A percentile compares a stretch with the other conserved stretches of the same genome.
phyloP scores from a whole-genome alignment of 92 coral and sea anemone genomes.

The Zoanthus sociatus region DNA sequence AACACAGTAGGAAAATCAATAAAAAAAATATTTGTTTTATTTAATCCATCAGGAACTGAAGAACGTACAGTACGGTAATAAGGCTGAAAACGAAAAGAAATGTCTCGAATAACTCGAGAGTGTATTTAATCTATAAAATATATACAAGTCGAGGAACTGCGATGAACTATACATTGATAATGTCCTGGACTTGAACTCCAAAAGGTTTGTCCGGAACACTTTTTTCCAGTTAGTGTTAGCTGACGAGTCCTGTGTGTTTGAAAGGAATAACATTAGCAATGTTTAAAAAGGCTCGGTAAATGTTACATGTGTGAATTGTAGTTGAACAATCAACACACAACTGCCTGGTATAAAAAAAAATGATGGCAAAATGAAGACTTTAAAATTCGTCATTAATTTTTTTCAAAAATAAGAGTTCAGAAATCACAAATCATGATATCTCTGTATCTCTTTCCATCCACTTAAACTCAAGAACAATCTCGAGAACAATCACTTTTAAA shows the following conservation, averaged over 20 bases:
- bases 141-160: not conserved
- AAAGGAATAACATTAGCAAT: not conserved
- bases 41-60: not conserved
- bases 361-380: no score
- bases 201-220: not conserved
- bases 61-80: not conserved
- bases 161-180: not conserved
- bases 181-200: no score
- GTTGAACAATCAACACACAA: no score
- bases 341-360: no score
- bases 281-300: not conserved
- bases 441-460: no score
- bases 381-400: no score
- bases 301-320: not conserved
- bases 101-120: not conserved
- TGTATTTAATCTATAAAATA: not conserved
- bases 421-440: no score
- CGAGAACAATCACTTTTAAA: no score
- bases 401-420: no score
- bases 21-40: not conserved
- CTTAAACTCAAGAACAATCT: no score
- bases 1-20: not conserved
- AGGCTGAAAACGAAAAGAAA: not conserved
- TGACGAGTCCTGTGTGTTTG: not conserved
- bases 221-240: not conserved